Base-by-base conservation (phyloP, 1,140 invertebrate genomes). In the Neodiprion virginianus region DNA sequence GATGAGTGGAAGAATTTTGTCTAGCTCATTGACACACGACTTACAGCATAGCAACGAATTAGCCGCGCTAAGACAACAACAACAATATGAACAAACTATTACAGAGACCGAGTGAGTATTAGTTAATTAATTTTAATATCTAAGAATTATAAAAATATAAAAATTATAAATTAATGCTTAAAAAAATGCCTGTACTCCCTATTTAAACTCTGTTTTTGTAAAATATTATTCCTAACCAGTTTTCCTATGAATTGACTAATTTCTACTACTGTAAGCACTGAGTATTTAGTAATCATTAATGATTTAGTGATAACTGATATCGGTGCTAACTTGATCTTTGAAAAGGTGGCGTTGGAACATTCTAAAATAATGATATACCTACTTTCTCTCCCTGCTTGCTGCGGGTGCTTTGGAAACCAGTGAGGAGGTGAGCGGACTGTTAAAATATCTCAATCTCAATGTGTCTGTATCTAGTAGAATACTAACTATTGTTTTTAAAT, bases 61-160 rank as follows among this genome's bases (percentile, higher is more conserved):
- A 7, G 84, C 85, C 1, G 87, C 86, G 0, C 73, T 87, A n/a
- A 84, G 87, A 23, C 84, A 83, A 72, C 81, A 79, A 21, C 85
- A 84, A 21, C 79, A 28, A 69, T 88, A 87, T 66, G 83, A 89
- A 74, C 86, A 87, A 48, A 88, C 88, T 9, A 89, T 90, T 65
- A 87, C 88, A 0, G 89, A 90, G 79, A 89, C 89, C 77, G 89
- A 90, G 90, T 90, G 73, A 90, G 90, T 89, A 77, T 5, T 40
- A 61, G 28, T 61, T 17, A 7, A 61, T 17, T 61, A 2, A 5
- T 77, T n/a, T 11, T 23, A 67, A 65, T 66, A 40, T 40, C 28
- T 14, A 67, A 61, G 5, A 40, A 8, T 61, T 61, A 61, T 17
- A 61, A 17, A 61, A 61, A 14, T 61, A 12, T 61, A 8, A 61